Percentiles rank a stretch among this genome's conserved stretches.
These are phyloP conservation scores for Akabosia matsudoensis DNA, from an alignment of 1,140 invertebrate species.

Conservation along the genomic window DNA sequence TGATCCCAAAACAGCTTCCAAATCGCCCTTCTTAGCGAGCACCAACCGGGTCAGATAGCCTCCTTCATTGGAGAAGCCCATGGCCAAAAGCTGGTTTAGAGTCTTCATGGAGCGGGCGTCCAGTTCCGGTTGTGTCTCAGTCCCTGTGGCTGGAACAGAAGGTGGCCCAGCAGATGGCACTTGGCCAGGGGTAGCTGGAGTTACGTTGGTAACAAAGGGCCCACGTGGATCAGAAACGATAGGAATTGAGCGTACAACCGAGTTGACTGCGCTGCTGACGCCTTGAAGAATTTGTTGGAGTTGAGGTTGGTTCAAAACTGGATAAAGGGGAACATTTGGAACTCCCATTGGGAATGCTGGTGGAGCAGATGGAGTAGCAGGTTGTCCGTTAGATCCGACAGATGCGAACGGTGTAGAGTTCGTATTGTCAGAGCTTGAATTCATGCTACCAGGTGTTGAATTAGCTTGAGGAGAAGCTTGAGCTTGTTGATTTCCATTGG, in stretches of 20 bases:
- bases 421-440: neutral
- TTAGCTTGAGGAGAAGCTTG: neutral
- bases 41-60: constrained; percentile 41
- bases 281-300: constrained; percentile 37
- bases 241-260: constrained; percentile 27
- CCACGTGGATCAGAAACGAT: constrained; percentile 3
- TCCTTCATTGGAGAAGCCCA: constrained; percentile 46
- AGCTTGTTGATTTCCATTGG: neutral
- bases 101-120: constrained; percentile 25
- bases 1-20: constrained; percentile 41
- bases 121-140: constrained; percentile 9
- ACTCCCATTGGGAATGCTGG: neutral
- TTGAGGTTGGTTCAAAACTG: constrained; percentile 20
- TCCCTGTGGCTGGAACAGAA: neutral
- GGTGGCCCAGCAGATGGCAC: neutral
- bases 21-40: constrained; percentile 41
- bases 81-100: constrained; percentile 41
- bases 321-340: constrained; percentile 25
- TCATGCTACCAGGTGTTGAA: constrained; percentile 7
- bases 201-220: neutral
- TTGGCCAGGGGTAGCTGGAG: neutral
- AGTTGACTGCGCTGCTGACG: constrained; percentile 35
- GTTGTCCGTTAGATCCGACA: neutral
- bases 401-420: constrained; percentile 3
- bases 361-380: neutral